Percentiles rank a stretch among this genome's conserved stretches.
Conservation (phyloP, 2,797 vertebrate species). For the Poecilia gillii region DNA sequence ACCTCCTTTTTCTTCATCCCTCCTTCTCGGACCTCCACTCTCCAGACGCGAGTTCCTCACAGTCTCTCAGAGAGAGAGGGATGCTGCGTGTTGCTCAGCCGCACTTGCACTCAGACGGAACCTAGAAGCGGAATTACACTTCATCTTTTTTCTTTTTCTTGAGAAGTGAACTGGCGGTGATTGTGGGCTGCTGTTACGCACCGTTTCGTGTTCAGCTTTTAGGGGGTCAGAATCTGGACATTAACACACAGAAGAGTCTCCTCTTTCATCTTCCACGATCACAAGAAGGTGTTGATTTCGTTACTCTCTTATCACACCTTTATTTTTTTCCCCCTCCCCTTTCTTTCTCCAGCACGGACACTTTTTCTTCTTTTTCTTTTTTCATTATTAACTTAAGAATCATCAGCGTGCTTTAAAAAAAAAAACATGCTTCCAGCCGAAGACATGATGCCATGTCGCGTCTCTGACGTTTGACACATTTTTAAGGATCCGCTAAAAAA, state of each 20-base stretch:
- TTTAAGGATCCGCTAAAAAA: conserved; percentile 51
- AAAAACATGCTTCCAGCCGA: conserved; percentile 74
- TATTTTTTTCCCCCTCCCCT: background rate
- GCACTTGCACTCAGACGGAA: conserved; percentile 82
- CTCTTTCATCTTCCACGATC: conserved; percentile 32
- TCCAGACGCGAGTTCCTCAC: conserved; percentile 70
- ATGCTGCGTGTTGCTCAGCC: conserved; percentile 79
- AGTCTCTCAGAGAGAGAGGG: conserved; percentile 66
- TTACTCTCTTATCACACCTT: conserved; percentile 65
- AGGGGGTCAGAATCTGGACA: conserved; percentile 16
- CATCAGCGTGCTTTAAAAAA: conserved; percentile 57
- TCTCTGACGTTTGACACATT: conserved; percentile 81
- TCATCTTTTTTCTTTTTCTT: conserved; percentile 34
- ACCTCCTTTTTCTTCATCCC: conserved; percentile 48
- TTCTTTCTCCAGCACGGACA: conserved; percentile 63
- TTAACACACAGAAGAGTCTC: conserved; percentile 61
- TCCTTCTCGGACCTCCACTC: conserved; percentile 64
- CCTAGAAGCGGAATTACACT: conserved; percentile 73
- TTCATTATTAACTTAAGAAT: conserved; percentile 55
- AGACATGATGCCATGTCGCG: conserved; percentile 75
- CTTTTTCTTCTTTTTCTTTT: background rate
- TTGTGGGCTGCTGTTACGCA: conserved; percentile 66
- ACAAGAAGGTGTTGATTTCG: conserved; percentile 68
- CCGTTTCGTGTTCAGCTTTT: conserved; percentile 46
- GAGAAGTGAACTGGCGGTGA: conserved; percentile 68